phyloP scores from a whole-genome alignment of 2,888 invertebrate species.

The Drosophila setosimentum region DNA sequence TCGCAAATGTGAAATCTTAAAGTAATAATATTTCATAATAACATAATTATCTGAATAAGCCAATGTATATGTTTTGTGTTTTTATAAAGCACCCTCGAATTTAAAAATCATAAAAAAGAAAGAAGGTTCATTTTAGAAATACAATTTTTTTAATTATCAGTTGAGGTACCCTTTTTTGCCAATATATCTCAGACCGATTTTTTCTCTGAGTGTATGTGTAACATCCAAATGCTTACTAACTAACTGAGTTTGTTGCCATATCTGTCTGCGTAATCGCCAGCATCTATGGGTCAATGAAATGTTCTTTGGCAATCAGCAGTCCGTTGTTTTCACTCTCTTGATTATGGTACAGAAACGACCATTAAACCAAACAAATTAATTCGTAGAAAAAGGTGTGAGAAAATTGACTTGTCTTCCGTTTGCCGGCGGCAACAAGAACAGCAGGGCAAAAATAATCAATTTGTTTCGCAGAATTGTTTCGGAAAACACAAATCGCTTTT shows the following conservation, averaged over 20 bases:
- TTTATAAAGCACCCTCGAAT: neutral
- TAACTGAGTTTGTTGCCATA: neutral
- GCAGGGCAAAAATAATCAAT: conserved; percentile 70
- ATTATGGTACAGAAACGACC: conserved; percentile 44
- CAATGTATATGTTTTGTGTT: neutral
- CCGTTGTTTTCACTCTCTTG: conserved; percentile 20
- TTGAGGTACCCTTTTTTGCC: neutral
- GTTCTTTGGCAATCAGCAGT: conserved; percentile 21
- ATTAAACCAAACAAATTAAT: conserved; percentile 70
- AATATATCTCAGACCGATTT: fast-evolving
- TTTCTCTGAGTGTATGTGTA: neutral
- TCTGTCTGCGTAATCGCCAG: conserved; percentile 25
- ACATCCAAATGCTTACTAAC: conserved; percentile 14
- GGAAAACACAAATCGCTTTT: conserved; percentile 65
- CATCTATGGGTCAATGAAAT: conserved; percentile 15
- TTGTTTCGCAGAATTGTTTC: conserved; percentile 74
- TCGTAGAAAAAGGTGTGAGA: conserved; percentile 80
- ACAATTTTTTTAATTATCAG: neutral
- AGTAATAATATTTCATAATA: neutral
- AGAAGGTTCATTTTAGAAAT: neutral
- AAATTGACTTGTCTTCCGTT: conserved; percentile 77
- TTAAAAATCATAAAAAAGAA: neutral
- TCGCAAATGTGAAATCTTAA: neutral
- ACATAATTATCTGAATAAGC: neutral
- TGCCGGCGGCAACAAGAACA: conserved; percentile 23